Percentiles rank a stretch among this genome's conserved stretches.
phyloP scores from a whole-genome alignment of 37 sponge, comb jelly and placozoan species.

The Tethya wilhelma region DNA sequence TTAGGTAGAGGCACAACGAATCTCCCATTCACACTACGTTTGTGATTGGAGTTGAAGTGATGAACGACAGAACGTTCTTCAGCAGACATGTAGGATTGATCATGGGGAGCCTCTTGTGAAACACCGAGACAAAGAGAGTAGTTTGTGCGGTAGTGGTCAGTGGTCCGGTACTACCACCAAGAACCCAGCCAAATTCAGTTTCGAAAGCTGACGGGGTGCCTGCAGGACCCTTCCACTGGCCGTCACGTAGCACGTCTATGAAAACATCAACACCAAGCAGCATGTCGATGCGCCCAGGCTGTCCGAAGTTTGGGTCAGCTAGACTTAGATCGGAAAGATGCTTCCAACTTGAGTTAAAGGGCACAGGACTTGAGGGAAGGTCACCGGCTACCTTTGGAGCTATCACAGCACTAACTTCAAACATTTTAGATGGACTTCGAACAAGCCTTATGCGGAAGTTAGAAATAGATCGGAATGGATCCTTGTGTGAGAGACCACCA shows the following conservation, averaged over 20 bases:
- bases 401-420: conserved; percentile 27
- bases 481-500: conserved; percentile 7
- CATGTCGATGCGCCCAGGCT: conserved; percentile 26
- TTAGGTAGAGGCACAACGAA: conserved; percentile 28
- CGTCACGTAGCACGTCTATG: conserved; percentile 1
- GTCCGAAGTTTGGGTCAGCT: conserved; percentile 32
- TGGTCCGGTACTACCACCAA: neutral
- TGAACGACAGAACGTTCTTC: conserved; percentile 8
- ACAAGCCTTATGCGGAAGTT: conserved; percentile 7
- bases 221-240: conserved; percentile 28
- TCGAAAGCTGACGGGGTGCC: conserved; percentile 21
- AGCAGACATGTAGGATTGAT: neutral
- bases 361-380: conserved; percentile 22
- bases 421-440: neutral
- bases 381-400: conserved; percentile 32
- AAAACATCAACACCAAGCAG: too few species aligned
- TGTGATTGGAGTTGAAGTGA: conserved; percentile 13
- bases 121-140: neutral
- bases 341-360: conserved; percentile 28
- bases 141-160: neutral
- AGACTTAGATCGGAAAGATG: conserved; percentile 3
- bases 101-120: conserved; percentile 4
- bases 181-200: conserved; percentile 39
- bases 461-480: neutral
- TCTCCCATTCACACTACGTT: conserved; percentile 15